A percentile compares a stretch with the other conserved stretches of the same genome.
Evolutionary conservation across 2,888 invertebrate species (phyloP).

Genomic region (Orthosia gothica): DNA sequence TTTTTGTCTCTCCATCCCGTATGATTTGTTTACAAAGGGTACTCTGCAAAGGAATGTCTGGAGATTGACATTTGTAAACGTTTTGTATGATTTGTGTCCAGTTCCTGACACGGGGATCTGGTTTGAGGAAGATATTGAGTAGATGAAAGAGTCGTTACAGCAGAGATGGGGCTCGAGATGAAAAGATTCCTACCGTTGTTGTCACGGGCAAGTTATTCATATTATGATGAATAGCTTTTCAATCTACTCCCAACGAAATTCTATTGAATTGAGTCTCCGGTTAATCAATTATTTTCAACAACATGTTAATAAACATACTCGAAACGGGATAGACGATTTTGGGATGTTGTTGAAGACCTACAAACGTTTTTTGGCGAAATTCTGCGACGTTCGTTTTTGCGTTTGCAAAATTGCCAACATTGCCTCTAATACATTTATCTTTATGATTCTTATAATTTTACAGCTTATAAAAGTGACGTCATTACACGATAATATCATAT

Average conservation of each 20-base stretch:
- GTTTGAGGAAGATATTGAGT: slow-evolving; percentile 33
- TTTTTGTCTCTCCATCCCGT: slow-evolving; percentile 69
- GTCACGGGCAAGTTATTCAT: slow-evolving; percentile 28
- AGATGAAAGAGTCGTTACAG: slow-evolving; percentile 22
- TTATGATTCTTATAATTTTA: slow-evolving; percentile 38
- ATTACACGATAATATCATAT: slow-evolving; percentile 43
- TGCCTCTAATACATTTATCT: slow-evolving; percentile 29
- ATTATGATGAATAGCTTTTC: background rate
- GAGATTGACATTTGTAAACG: slow-evolving; percentile 61
- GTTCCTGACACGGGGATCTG: slow-evolving; percentile 42
- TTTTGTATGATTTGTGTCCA: slow-evolving; percentile 52
- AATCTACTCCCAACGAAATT: slow-evolving; percentile 23
- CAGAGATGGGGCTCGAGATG: slow-evolving; percentile 13
- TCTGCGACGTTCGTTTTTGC: slow-evolving; percentile 13
- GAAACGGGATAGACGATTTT: background rate
- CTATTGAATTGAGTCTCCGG: slow-evolving; percentile 1
- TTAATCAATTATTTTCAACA: background rate
- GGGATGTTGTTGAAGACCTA: background rate
- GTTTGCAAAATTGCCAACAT: slow-evolving; percentile 13
- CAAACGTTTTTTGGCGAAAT: background rate
- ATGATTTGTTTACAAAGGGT: slow-evolving; percentile 81
- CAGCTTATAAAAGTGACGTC: slow-evolving; percentile 22
- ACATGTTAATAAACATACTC: slow-evolving; percentile 3
- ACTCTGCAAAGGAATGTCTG: slow-evolving; percentile 70
- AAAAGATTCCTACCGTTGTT: slow-evolving; percentile 3